Conservation (phyloP, 1,140 invertebrate species). For the Diorhabda sublineata region DNA sequence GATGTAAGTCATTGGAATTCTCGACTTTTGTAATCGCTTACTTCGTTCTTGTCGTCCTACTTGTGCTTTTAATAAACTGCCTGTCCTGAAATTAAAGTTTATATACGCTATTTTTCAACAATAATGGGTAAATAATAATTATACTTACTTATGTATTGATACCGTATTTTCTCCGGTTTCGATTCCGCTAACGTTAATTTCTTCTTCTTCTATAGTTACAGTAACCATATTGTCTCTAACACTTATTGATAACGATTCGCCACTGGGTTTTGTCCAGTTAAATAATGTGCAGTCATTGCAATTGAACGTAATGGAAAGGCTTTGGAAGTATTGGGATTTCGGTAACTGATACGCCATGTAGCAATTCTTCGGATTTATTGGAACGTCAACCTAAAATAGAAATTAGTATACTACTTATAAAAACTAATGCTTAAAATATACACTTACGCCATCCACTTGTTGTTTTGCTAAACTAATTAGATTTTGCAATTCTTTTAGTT, state of each 20-base stretch:
- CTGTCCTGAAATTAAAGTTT: conserved; percentile 18
- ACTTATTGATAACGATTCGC: conserved; percentile 11
- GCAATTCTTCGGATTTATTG: conserved; percentile 57
- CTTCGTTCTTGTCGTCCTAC: conserved; percentile 16
- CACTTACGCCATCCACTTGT: conserved; percentile 72
- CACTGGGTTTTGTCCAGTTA: conserved; percentile 19
- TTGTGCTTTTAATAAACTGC: conserved; percentile 28
- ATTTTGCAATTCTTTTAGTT: conserved; percentile 41
- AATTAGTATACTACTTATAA: background rate
- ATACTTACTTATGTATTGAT: background rate
- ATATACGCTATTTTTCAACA: no score
- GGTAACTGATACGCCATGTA: conserved; percentile 65
- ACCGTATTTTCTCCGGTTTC: conserved; percentile 23
- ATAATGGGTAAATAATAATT: no score
- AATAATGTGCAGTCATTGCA: conserved; percentile 31
- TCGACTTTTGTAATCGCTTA: background rate
- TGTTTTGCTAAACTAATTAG: conserved; percentile 75
- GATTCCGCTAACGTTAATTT: conserved; percentile 13
- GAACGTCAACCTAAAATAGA: conserved; percentile 32
- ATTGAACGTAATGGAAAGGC: conserved; percentile 31
- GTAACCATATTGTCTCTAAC: conserved; percentile 17
- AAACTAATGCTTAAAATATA: conserved; percentile 18
- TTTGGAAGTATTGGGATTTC: conserved; percentile 27
- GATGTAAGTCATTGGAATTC: background rate
- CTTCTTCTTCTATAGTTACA: conserved; percentile 14